Evolutionary conservation across 2,888 invertebrate species (phyloP), one percentile per base, ranked within the genome.

Genomic region (Chrysomela aeneicollis): DNA sequence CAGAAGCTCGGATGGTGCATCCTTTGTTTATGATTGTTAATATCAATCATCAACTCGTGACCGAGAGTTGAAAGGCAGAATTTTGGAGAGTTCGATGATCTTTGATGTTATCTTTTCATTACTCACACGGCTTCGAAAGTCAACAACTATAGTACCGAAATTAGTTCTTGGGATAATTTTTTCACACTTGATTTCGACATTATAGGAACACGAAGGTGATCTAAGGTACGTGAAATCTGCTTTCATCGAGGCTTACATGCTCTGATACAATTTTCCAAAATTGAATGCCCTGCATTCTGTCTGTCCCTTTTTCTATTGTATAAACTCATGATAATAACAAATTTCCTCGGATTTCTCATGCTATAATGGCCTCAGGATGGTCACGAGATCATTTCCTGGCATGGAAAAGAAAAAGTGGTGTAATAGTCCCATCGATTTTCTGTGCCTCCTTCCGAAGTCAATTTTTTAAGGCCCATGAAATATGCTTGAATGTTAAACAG

Each of bases 371-470:
- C 60, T 64, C 60, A 64, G 57, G 64, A 55, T 60, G 60, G 64
- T 64, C 64, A 64, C 64, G 64, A 59, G 55, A 60, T 64, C 60
- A 42, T 55, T 42, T 35, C 17, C 37, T 15, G 15, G 19, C 18
- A 32, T 19, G 46, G 42, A 62, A 42, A 63, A 66, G 55, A 50
- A 26, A 54, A 57, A 50, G 53, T 63, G 60, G 63, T 66, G 57
- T 60, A 66, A 66, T 66, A 63, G 61, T 63, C 63, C 57, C 51
- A 63, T 66, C 63, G 63, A 63, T 66, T 66, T 61, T 66, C 58
- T 59, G 63, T 66, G 59, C 59, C 46, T 18, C 37, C 50, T 22
- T 63, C 59, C 54, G 55, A n/a, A n/a, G n/a, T n/a, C n/a, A n/a
- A n/a, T n/a, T n/a, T n/a, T n/a, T n/a, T n/a, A n/a, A n/a, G n/a